Evolutionary conservation across 2,888 invertebrate species (phyloP), one percentile per base, ranked within the genome.

Genomic region (Zaprionus lineosus): DNA sequence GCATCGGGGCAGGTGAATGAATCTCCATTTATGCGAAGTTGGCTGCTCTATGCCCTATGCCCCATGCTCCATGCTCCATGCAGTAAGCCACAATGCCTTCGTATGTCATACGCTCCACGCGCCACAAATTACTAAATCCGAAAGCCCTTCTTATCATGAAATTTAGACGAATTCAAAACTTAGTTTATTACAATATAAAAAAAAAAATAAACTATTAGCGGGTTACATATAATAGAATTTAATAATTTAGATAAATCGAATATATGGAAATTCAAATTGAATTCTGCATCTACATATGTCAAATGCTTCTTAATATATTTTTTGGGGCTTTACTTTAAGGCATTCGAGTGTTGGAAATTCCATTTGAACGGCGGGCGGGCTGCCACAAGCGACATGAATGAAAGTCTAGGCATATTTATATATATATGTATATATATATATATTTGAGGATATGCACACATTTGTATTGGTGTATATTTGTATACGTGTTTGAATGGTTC

Each of bases 341-440:
- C 15, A 14, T 31, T 34, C 14, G 9, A 7, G 26, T 36, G 40
- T 57, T 62, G 43, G 53, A 79, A 83, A 75, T 71, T 71, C 48
- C 53, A 67, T 71, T 66, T 77, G 34, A 62, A 12, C 70, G 64
- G 63, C 70, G 53, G 74, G 56, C 21, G 29, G 8, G 21, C 11
- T 11, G 26, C 31, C 12, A 29, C 21, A 14, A 28, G 14, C 28
- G 26, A 41, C 61, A 55, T 52, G 40, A 69, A 63, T 56, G 61
- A 47, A 47, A 36, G 29, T 14, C 31, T 19, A 44, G 39, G 14
- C 71, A 52, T 46, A 59, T 65, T 21, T 44, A 21, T 8, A 53
- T 66, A 52, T 66, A 55, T 43, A 46, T 44, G 9, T 31, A 37
- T 11, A 21, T 41, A 29, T 26, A n/a, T 8, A 26, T 14, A n/a